Base-by-base conservation (phyloP, 2,797 vertebrate species). In the Paramormyrops hopkinsi region DNA sequence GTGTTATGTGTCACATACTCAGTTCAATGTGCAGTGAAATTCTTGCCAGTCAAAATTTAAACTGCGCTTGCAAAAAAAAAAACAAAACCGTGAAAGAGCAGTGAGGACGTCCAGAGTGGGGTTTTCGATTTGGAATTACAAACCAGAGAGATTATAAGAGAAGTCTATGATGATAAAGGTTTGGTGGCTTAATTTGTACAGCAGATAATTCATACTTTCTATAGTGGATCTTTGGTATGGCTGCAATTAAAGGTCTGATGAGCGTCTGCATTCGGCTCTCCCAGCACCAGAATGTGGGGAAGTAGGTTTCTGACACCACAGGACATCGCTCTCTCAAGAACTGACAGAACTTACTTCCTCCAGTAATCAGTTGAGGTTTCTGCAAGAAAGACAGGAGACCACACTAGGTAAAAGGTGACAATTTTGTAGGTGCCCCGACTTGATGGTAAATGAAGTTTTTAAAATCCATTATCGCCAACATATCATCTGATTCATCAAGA, bases 241-340 rank as follows among this genome's bases (percentile, higher is more conserved):
- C 41, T 4, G 8, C 41, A 11, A 97, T 96, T 92, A 97, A 96
- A 37, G 96, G 96, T 90, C 96, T 95, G 88, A 97, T 93, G 90
- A 97, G 92, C 0, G 96, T 97, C 92, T 97, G 96, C 29, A 96
- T 91, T 9, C 96, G 93, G 91, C 96, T 95, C 93, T 96, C 96
- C 96, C 96, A 97, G 94, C 96, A 96, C 96, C 96, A 97, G 37
- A 96, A 92, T 0, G 96, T 96, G 7, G 96, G 96, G 90, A 96
- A 97, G 91, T 96, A 97, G 1, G 95, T 96, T 93, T 97, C 96
- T 2, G 95, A 96, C 90, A 97, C 94, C 69, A 96, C 95, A 0
- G 96, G 96, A 73, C 96, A 97, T 90, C 94, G 93, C 46, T 95
- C 93, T 92, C 93, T 94, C 0, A 97, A 94, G 91, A 97, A 97